Percentiles rank a stretch among this genome's conserved stretches.
Evolutionary conservation across 1,140 invertebrate genomes (phyloP).

Genomic region (Maniola jurtina): DNA sequence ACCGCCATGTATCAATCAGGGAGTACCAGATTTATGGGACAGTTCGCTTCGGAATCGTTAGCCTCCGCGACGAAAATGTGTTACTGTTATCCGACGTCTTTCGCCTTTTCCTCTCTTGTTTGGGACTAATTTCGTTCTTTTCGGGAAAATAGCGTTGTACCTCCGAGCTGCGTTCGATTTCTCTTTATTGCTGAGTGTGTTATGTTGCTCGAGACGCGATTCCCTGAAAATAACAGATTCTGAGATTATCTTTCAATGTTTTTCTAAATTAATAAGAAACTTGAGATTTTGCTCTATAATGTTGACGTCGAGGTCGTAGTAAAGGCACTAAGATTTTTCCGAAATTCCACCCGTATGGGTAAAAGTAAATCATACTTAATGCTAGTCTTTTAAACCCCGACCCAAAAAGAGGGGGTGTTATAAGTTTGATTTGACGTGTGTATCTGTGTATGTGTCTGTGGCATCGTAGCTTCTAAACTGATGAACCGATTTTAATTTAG

Average conservation of each 20-base stretch:
- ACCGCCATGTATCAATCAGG: slow-evolving; percentile 80
- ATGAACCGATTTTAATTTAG: no score
- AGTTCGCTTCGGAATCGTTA: slow-evolving; percentile 75
- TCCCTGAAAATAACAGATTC: background rate
- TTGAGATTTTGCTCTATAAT: no score
- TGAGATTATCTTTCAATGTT: background rate
- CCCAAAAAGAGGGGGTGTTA: no score
- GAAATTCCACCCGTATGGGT: no score
- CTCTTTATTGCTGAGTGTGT: background rate
- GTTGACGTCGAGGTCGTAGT: no score
- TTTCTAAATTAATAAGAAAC: no score
- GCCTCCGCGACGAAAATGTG: slow-evolving; percentile 71
- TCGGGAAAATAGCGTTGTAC: slow-evolving; percentile 10
- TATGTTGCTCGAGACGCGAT: background rate
- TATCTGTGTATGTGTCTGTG: no score
- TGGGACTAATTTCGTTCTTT: slow-evolving; percentile 36
- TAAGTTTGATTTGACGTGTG: no score
- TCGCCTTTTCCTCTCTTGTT: slow-evolving; percentile 38
- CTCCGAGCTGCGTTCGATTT: background rate
- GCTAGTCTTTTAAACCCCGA: no score
- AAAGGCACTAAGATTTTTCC: no score
- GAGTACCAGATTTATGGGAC: slow-evolving; percentile 73
- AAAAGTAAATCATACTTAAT: no score
- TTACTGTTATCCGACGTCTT: slow-evolving; percentile 43
- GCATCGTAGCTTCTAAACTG: no score